Evolutionary conservation across 35 echinoderm and acorn worm species (phyloP), one percentile per base, ranked within the genome.

Genomic region (Amphiura filiformis): DNA sequence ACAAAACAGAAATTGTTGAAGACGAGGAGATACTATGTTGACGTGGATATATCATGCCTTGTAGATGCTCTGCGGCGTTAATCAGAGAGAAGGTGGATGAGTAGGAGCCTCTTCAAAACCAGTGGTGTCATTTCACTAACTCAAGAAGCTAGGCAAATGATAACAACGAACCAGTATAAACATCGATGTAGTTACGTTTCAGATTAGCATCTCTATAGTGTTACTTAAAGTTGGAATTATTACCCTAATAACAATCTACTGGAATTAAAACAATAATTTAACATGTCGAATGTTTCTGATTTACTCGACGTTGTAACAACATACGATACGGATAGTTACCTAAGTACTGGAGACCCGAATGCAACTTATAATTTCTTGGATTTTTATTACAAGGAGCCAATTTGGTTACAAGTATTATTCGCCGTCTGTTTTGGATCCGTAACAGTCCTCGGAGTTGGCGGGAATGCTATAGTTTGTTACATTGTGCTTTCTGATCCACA

Each of bases 401-500:
- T 86, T 38, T 99, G 96, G 96, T 20, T 94, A 42, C 90, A 92
- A 75, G 85, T 87, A 0, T 35, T 99, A 0, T 90, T 92, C 77
- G 90, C 83, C 30, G 37, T 90, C 0, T 39, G 89, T 0, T 99
- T 90, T 41, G 93, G 81, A 42, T 39, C 90, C 31, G 93, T 94
- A 37, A 94, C 89, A 35, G 47, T 99, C 1, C 52, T 94, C 0
- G 96, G 92, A 33, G 86, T 94, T 38, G 86, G 82, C 11, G 93
- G 96, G 18, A 95, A 99, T 31, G 80, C 86, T 39, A 92, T 94
- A 38, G 93, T 99, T 1, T 99, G 96, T 81, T 99, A 94, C 65
- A 99, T 99, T 84, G 93, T 99, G 13, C 93, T 99, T 30, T 88
- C 93, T n/a, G 82, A 99, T 76, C 80, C 87, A 57, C 90, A 93